These are phyloP conservation scores for Polylopha cassiicola DNA, from an alignment of 2,888 invertebrate genomes.

Conservation along the genomic window DNA sequence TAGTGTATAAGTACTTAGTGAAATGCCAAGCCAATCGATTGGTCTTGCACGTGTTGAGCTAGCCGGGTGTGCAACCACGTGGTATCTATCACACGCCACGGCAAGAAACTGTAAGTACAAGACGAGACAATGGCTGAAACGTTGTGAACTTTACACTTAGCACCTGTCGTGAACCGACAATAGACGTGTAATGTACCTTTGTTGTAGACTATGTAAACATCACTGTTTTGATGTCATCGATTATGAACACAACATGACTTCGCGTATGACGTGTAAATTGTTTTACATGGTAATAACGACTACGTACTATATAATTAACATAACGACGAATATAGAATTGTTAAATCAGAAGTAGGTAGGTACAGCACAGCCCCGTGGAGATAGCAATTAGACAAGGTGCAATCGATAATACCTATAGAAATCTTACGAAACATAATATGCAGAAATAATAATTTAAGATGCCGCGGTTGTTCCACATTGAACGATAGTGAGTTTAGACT, in stretches of 20 bases:
- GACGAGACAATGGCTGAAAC: conserved; percentile 42
- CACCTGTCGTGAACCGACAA: conserved; percentile 28
- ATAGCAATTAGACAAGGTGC: too few species aligned
- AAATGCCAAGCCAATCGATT: conserved; percentile 5
- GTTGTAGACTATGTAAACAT: conserved; percentile 18
- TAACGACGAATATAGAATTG: too few species aligned
- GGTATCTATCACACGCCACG: not conserved
- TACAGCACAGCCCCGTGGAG: too few species aligned
- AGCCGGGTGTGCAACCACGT: too few species aligned
- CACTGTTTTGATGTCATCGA: conserved; percentile 10
- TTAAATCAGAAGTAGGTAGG: too few species aligned
- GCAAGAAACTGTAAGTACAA: conserved; percentile 36
- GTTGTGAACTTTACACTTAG: conserved; percentile 25
- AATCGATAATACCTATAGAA: too few species aligned
- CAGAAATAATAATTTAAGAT: too few species aligned
- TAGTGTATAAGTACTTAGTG: not conserved
- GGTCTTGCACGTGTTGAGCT: conserved; percentile 1
- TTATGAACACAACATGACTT: conserved; percentile 5
- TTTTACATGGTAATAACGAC: too few species aligned
- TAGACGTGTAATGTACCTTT: conserved; percentile 29
- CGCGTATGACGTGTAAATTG: not conserved
- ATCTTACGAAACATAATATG: too few species aligned
- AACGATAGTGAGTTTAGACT: too few species aligned
- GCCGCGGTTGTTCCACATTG: too few species aligned
- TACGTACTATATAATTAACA: too few species aligned